Base-by-base conservation (phyloP, 2,113 vertebrate genomes). In the Scomber scombrus region DNA sequence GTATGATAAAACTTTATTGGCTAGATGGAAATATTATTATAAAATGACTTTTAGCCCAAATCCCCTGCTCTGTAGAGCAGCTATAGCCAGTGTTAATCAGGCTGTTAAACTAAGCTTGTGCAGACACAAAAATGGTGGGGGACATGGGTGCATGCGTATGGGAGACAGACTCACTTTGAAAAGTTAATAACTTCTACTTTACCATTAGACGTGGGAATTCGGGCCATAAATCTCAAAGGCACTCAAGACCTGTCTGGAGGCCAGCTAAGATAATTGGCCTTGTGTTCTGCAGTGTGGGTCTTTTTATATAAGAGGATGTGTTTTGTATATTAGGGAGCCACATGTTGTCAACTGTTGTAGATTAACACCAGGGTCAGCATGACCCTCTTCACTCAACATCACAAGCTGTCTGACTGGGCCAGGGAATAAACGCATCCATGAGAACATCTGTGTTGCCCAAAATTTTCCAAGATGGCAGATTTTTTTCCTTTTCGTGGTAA, bases 121-220 rank as follows among this genome's bases (percentile, higher is more conserved):
- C 86, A 85, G 86, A 82, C 75, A 78, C 72, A 89, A 73, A 82
- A 84, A 75, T 56, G 64, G 80, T 70, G 81, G 79, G 78, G 71
- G 66, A 80, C 65, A 78, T 71, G 84, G 77, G 87, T 69, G 81
- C 51, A 67, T 58, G 72, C 57, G 68, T 82, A 73, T 49, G 70
- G 63, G 68, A 90, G 78, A 84, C 87, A 84, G 87, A 71, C 83
- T 85, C 55, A 89, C 75, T 88, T 89, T 88, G 73, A 89, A 86
- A 92, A 90, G 82, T 90, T 91, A 92, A 92, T 90, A 90, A 93
- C 90, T 88, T 87, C 78, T 86, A 70, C 78, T 89, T 91, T 81
- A 86, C 88, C 88, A 90, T 89, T 91, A 91, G 83, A 87, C 51
- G 29, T 78, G 89, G 73, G 88, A 88, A 91, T 82, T 88, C 26